phyloP scores from a whole-genome alignment of 2,113 vertebrate species.

The Neogobius melanostomus region DNA sequence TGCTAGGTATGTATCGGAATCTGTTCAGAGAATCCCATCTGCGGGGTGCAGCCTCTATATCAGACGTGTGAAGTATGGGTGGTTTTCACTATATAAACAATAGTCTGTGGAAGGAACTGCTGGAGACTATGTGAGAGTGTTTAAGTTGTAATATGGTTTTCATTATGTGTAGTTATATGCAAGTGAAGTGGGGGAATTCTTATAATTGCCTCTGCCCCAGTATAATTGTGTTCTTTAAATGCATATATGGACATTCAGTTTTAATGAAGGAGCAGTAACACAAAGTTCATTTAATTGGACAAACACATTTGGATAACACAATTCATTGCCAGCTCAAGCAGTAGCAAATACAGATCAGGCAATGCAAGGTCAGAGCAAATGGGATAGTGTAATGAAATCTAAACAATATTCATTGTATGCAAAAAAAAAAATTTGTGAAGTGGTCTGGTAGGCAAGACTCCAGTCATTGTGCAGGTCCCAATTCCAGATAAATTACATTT shows the following conservation, averaged over 20 bases:
- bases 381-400: background rate
- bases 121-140: background rate
- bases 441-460: too few species aligned
- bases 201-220: constrained; percentile 2
- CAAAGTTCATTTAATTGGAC: background rate
- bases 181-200: background rate
- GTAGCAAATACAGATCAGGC: background rate
- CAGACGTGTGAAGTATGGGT: background rate
- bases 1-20: constrained; percentile 51
- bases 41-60: constrained; percentile 27
- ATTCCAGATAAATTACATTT: too few species aligned
- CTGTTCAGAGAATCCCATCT: constrained; percentile 56
- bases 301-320: background rate
- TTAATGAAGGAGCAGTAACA: constrained; percentile 7
- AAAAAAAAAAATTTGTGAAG: background rate
- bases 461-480: too few species aligned
- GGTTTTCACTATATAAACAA: constrained; percentile 20
- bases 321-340: background rate
- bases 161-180: background rate
- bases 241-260: background rate
- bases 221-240: constrained; percentile 3
- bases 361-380: background rate
- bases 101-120: background rate
- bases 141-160: background rate
- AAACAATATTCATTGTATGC: background rate